Conservation (phyloP, 2,113 vertebrate species). For the Ahaetulla prasina region DNA sequence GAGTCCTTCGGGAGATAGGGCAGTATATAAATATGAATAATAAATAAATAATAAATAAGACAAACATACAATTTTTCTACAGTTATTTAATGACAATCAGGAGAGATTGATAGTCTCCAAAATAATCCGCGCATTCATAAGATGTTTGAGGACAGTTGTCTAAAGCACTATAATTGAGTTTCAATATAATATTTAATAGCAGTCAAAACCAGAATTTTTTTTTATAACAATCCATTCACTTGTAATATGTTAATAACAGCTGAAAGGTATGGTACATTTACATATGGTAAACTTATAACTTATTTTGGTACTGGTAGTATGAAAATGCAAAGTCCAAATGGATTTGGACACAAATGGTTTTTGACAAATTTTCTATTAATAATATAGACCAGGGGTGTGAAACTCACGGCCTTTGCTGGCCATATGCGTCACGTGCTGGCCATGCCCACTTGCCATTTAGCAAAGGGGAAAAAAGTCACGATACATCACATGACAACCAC, state of each 20-base stretch:
- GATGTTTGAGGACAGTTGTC: neutral
- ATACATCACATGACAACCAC: too few relatives aligned
- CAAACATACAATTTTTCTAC: neutral
- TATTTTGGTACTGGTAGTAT: neutral
- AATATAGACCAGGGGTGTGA: neutral
- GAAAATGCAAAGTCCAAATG: neutral
- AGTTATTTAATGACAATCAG: neutral
- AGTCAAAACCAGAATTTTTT: slow-evolving; percentile 7
- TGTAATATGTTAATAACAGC: neutral
- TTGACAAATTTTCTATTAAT: neutral
- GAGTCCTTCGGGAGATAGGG: too few relatives aligned
- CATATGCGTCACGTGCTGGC: too few relatives aligned
- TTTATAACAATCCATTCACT: slow-evolving; percentile 25
- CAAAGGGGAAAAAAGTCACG: too few relatives aligned
- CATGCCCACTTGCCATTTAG: too few relatives aligned
- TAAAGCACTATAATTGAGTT: neutral
- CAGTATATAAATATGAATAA: too few relatives aligned
- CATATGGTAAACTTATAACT: neutral
- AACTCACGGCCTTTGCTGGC: too few relatives aligned
- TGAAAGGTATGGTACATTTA: neutral
- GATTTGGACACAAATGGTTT: neutral
- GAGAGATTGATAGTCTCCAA: neutral
- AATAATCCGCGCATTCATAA: neutral
- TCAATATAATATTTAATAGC: neutral
- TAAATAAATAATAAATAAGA: too few relatives aligned